Conservation (phyloP, 2,113 vertebrate species). For the Indri indri region DNA sequence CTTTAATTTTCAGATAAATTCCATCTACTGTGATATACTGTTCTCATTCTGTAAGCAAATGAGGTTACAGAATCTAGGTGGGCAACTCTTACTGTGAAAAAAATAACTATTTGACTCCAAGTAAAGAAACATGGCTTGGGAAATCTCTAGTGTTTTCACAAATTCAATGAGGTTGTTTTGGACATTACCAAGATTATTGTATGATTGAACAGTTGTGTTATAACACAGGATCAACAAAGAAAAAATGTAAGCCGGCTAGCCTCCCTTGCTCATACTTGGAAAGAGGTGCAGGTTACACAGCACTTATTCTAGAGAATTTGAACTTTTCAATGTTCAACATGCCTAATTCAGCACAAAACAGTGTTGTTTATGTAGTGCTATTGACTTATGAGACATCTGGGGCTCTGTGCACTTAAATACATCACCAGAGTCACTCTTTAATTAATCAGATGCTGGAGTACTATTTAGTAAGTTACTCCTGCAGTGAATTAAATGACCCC, state of each 20-base stretch:
- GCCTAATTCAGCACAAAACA: not conserved
- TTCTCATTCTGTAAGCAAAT: slow-evolving; percentile 56
- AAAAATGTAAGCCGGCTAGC: not conserved
- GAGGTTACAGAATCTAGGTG: slow-evolving; percentile 38
- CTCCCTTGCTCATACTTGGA: not conserved
- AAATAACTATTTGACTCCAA: slow-evolving; percentile 26
- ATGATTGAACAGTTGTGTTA: slow-evolving; percentile 2
- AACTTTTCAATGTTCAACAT: slow-evolving; percentile 1
- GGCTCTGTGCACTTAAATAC: slow-evolving; percentile 13
- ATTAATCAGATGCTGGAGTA: slow-evolving; percentile 32
- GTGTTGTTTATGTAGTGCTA: not conserved
- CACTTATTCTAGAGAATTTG: not conserved
- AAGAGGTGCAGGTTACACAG: not conserved
- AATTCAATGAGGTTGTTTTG: slow-evolving; percentile 41
- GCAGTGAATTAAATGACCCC: slow-evolving; percentile 26
- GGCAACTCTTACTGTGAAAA: slow-evolving; percentile 33
- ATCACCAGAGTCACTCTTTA: slow-evolving; percentile 50
- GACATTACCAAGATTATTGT: not conserved
- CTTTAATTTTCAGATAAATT: slow-evolving; percentile 52
- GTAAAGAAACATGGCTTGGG: slow-evolving; percentile 16
- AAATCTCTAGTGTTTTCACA: slow-evolving; percentile 7
- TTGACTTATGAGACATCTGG: slow-evolving; percentile 37
- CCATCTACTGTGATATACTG: not conserved
- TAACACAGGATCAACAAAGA: slow-evolving; percentile 3
- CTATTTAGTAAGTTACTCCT: slow-evolving; percentile 46